Base-by-base conservation (phyloP, 2,113 vertebrate species). In the Gallinago media region DNA sequence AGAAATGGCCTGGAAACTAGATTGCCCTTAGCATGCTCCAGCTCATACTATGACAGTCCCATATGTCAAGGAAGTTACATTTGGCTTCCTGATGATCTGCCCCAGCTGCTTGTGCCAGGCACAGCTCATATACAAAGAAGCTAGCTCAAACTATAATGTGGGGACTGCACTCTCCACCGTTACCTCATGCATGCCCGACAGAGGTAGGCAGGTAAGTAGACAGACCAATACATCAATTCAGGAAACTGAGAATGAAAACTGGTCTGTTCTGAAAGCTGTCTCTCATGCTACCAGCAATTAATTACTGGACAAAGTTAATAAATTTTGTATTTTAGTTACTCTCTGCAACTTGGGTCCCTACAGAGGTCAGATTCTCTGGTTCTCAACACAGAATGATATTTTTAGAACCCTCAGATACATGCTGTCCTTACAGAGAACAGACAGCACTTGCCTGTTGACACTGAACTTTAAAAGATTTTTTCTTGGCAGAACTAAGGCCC, bases 331-430 rank as follows among this genome's bases (percentile, higher is more conserved):
- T 71, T 73, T 68, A 40, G 13, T 92, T 91, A 47, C 21, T 79
- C 14, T 87, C 32, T 61, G n/a, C 73, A 91, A 78, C 31, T 75
- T 36, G 17, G 22, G 40, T 86, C 59, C 34, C n/a, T 73, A 55
- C 27, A 68, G 79, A 94, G 42, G 65, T 70, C 40, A 58, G 67
- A 88, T 94, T 77, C 36, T 80, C 71, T 54, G 83, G 44, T 83
- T 94, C 91, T 93, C 71, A 82, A 65, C 22, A 56, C 1, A 85
- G 44, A 89, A 89, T 20, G 13, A 2, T 89, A 94, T 92, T 97
- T 94, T 95, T 93, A 94, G 78, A 85, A 85, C 62, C 29, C 50
- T 90, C 46, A 46, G 88, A 84, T 93, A 93, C 85, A 89, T 31
- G 54, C 20, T 95, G 95, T 92, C 67, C 85, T 76, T 52, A 32